Percentiles rank a stretch among this genome's conserved stretches.
These are phyloP conservation scores for Spea multiplicata DNA, from an alignment of 2,113 vertebrate genomes.

Conservation along the genomic window DNA sequence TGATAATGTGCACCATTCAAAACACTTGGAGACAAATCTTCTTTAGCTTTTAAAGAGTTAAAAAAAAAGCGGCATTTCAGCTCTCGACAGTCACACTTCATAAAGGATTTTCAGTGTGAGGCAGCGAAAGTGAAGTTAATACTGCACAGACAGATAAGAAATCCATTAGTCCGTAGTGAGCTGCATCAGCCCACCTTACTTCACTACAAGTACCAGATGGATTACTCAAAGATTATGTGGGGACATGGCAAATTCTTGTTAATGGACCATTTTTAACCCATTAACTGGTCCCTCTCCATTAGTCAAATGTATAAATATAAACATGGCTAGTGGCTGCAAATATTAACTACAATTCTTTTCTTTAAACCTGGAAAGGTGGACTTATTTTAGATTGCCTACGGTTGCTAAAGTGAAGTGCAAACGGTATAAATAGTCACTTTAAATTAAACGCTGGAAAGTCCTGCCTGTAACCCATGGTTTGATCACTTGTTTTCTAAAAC, in stretches of 20 bases:
- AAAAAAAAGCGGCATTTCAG: neutral
- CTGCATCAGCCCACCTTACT: neutral
- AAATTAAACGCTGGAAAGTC: too few species aligned
- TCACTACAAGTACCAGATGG: neutral
- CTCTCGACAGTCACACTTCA: neutral
- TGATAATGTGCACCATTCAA: neutral
- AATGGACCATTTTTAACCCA: neutral
- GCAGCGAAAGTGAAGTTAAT: conserved; percentile 3
- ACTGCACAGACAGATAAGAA: conserved; percentile 11
- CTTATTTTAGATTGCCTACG: too few species aligned
- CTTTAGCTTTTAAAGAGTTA: neutral
- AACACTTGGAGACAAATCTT: neutral
- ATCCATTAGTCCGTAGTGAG: conserved; percentile 9
- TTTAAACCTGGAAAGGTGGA: too few species aligned
- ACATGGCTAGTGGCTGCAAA: too few species aligned
- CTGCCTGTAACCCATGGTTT: too few species aligned
- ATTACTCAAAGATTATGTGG: conserved; percentile 8
- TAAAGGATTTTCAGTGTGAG: neutral
- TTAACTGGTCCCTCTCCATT: neutral
- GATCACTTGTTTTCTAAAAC: too few species aligned
- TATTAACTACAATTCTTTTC: too few species aligned
- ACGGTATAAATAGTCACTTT: too few species aligned
- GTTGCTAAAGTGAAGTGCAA: too few species aligned
- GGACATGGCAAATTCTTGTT: neutral
- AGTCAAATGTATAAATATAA: too few species aligned